These are phyloP conservation scores for Xerus inauris DNA, from an alignment of 2,113 vertebrate species.

Conservation along the genomic window DNA sequence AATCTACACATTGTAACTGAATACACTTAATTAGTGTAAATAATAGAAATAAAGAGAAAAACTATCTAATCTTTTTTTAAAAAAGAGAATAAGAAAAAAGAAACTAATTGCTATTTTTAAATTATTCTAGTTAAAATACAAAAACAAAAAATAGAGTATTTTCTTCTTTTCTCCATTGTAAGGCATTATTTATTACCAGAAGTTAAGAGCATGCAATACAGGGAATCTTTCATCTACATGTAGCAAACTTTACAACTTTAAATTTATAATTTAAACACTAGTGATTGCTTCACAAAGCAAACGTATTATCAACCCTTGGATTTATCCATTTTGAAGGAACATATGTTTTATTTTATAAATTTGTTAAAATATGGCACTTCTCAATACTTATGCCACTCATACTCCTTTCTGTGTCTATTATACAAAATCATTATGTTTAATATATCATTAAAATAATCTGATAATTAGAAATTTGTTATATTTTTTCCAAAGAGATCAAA, in stretches of 20 bases:
- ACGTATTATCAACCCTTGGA: background rate
- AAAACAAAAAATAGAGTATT: slow-evolving; percentile 38
- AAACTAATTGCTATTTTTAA: background rate
- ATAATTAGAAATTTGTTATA: background rate
- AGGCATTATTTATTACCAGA: background rate
- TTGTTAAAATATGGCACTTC: background rate
- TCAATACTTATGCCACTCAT: background rate
- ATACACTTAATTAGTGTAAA: slow-evolving; percentile 40
- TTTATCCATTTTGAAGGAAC: background rate
- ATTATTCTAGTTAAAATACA: slow-evolving; percentile 4
- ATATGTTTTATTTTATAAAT: background rate
- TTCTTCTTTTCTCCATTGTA: slow-evolving; percentile 8
- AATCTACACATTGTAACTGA: slow-evolving; percentile 9
- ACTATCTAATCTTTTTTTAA: background rate
- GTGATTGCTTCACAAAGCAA: slow-evolving; percentile 29
- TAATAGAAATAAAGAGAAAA: slow-evolving; percentile 3
- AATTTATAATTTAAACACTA: slow-evolving; percentile 22
- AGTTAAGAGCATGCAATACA: background rate
- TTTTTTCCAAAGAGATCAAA: background rate
- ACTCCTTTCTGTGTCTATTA: background rate
- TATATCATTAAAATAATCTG: background rate
- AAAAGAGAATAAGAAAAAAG: slow-evolving; percentile 23
- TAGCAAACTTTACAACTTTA: background rate
- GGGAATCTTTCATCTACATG: background rate
- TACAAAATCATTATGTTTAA: background rate